Conservation (phyloP, 1,140 invertebrate species). For the Anastrepha obliqua region DNA sequence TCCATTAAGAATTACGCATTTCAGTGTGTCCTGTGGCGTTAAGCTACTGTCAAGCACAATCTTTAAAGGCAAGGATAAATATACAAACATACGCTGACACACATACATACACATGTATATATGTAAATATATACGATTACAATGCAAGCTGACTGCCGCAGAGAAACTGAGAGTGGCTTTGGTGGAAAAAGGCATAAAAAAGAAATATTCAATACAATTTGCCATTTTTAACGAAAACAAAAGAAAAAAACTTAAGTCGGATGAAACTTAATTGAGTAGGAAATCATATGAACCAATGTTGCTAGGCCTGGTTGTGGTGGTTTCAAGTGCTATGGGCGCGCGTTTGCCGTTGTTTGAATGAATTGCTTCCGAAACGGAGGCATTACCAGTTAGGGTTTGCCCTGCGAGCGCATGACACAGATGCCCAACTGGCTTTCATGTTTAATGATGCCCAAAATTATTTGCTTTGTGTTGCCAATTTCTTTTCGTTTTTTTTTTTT, state of each 20-base stretch:
- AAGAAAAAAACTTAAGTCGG: neutral
- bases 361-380: neutral
- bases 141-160: too few species aligned
- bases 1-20: too few species aligned
- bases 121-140: too few species aligned
- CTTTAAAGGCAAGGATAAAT: too few species aligned
- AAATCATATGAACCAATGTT: neutral
- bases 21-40: too few species aligned
- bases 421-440: neutral
- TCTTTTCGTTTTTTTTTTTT: neutral
- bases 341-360: neutral
- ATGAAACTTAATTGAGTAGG: slow-evolving; percentile 25
- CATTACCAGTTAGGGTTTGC: neutral
- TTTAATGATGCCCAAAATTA: slow-evolving; percentile 21
- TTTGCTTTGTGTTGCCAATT: neutral
- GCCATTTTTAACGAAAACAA: neutral
- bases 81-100: too few species aligned
- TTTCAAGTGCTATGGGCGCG: neutral
- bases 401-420: neutral
- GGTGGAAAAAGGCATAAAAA: neutral
- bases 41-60: neutral
- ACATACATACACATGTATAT: too few species aligned
- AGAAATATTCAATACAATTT: neutral
- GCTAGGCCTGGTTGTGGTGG: neutral
- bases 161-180: too few species aligned